These are phyloP conservation scores for Apomyelois bistriatella DNA, from an alignment of 2,888 invertebrate genomes.

Conservation along the genomic window DNA sequence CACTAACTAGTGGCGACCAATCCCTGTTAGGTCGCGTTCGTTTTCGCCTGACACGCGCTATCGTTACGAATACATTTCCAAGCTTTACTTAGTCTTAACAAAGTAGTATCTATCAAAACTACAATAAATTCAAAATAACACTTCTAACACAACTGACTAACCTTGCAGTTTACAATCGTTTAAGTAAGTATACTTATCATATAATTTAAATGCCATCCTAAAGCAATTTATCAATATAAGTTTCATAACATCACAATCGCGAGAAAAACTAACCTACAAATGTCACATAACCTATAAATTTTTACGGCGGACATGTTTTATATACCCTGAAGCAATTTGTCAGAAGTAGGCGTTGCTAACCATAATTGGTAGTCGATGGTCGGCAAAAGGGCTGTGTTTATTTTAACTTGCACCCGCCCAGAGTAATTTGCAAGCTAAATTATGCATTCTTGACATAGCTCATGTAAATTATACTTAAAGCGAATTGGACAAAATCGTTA, in stretches of 20 bases:
- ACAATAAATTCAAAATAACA: no score
- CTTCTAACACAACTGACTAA: no score
- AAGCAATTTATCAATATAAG: neutral
- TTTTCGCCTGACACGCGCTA: no score
- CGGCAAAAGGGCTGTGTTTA: conserved; percentile 10
- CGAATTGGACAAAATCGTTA: neutral
- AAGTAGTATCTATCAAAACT: no score
- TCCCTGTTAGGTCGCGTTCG: no score
- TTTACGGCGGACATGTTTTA: conserved; percentile 44
- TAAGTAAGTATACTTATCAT: no score
- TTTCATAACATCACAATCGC: conserved; percentile 2
- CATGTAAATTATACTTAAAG: conserved; percentile 2
- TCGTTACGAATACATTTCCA: no score
- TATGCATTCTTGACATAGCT: neutral
- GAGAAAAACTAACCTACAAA: neutral
- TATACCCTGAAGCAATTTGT: conserved; percentile 59
- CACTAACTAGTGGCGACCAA: no score
- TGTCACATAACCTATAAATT: conserved; percentile 16
- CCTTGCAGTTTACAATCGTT: no score
- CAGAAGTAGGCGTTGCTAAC: conserved; percentile 51
- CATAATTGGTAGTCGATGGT: conserved; percentile 17
- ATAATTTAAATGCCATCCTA: no score
- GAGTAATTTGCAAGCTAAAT: conserved; percentile 6
- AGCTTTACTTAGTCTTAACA: no score
- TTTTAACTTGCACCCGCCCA: conserved; percentile 12